Percentiles rank a stretch among this genome's conserved stretches.
Conservation (phyloP, 2,888 invertebrate species). For the Hylaea fasciaria region DNA sequence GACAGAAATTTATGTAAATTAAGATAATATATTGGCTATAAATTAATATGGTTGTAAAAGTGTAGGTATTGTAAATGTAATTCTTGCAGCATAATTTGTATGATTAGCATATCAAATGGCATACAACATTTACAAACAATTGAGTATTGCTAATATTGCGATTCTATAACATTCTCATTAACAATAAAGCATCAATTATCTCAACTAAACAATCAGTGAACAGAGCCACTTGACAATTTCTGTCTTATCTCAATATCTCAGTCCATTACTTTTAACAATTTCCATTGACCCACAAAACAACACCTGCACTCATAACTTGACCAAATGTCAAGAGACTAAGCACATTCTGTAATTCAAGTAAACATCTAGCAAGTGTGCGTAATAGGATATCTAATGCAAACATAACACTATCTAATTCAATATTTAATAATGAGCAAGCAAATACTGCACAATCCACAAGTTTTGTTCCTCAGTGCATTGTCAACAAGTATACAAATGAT, state of each 20-base stretch:
- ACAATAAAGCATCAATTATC: background rate
- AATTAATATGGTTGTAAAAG: background rate
- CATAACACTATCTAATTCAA: conserved; percentile 32
- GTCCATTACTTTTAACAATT: background rate
- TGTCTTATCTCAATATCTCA: background rate
- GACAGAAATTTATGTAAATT: background rate
- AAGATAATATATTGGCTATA: background rate
- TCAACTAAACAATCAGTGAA: no score
- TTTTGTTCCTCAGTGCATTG: conserved; percentile 26
- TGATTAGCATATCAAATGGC: background rate
- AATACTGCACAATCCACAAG: conserved; percentile 13
- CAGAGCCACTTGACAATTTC: no score
- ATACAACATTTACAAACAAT: background rate
- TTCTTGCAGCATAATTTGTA: background rate
- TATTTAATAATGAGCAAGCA: conserved; percentile 23
- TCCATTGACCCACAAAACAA: conserved; percentile 4
- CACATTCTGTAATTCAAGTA: conserved; percentile 43
- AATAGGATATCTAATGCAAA: conserved; percentile 38
- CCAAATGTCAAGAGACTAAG: conserved; percentile 30
- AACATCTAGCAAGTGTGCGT: conserved; percentile 42
- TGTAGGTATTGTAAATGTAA: background rate
- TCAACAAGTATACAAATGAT: conserved; percentile 26
- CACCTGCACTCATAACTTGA: conserved; percentile 17
- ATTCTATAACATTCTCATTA: background rate
- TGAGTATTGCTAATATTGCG: background rate